A percentile compares a stretch with the other conserved stretches of the same genome.
Conservation (phyloP, 1,140 invertebrate species). For the Lepidurus couesii region DNA sequence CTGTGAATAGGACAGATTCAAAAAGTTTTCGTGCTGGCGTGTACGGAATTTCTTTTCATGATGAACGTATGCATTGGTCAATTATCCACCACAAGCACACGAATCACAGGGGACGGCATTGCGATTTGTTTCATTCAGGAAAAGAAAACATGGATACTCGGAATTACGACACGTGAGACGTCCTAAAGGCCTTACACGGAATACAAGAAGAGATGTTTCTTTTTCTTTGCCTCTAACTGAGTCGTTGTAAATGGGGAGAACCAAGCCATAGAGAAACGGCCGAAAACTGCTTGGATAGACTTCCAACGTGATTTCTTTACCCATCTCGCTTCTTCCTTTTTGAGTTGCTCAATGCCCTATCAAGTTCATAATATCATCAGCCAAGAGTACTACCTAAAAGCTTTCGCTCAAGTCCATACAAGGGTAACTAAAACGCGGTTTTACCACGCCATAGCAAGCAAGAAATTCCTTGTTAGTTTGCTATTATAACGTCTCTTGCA, state of each 20-base stretch:
- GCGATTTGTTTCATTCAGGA: neutral
- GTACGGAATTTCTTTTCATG: no score
- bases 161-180: neutral
- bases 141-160: neutral
- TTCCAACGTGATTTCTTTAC: conserved; percentile 85
- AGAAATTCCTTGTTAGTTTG: no score
- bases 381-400: no score
- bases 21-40: neutral
- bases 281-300: conserved; percentile 90
- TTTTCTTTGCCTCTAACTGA: conserved; percentile 37
- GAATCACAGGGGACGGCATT: conserved; percentile 6
- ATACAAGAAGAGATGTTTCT: conserved; percentile 29
- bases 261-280: conserved; percentile 85
- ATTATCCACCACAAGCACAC: neutral
- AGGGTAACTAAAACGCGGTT: no score
- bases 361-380: conserved; percentile 33
- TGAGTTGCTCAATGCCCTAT: conserved; percentile 89
- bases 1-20: neutral
- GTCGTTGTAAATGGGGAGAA: conserved; percentile 89
- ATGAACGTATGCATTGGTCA: no score
- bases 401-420: no score
- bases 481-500: no score
- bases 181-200: conserved; percentile 30
- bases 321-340: conserved; percentile 88
- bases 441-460: no score